phyloP scores from a whole-genome alignment of 2,888 invertebrate genomes.

The Nipponacmea schrenckii region DNA sequence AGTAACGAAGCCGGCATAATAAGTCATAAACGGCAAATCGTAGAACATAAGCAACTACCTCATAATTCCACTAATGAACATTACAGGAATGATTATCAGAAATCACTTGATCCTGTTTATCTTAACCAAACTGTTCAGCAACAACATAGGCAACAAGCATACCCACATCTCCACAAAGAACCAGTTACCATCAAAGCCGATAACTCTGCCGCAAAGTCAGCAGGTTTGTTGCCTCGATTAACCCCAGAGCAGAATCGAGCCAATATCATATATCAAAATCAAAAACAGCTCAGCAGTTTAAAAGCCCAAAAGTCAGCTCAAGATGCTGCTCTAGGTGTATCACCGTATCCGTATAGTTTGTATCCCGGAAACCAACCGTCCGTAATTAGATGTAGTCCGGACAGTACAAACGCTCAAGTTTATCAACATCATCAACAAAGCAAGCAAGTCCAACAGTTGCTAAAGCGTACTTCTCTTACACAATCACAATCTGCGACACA shows the following conservation, averaged over 20 bases:
- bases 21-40: background rate
- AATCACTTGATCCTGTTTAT: constrained; percentile 1
- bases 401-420: background rate
- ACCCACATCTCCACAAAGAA: background rate
- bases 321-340: background rate
- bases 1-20: background rate
- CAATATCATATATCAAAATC: background rate
- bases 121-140: constrained; percentile 19
- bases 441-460: background rate
- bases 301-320: background rate
- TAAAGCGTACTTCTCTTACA: background rate
- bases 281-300: too few species aligned
- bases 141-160: constrained; percentile 9
- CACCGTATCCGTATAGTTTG: background rate
- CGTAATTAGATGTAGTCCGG: background rate
- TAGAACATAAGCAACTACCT: background rate
- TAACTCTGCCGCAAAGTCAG: background rate
- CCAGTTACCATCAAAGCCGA: background rate
- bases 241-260: background rate
- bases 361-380: background rate
- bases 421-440: background rate
- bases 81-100: background rate
- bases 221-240: background rate
- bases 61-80: background rate
- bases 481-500: background rate